Evolutionary conservation across 2,888 invertebrate genomes (phyloP).

Genomic region (Orchesellides sinensis): DNA sequence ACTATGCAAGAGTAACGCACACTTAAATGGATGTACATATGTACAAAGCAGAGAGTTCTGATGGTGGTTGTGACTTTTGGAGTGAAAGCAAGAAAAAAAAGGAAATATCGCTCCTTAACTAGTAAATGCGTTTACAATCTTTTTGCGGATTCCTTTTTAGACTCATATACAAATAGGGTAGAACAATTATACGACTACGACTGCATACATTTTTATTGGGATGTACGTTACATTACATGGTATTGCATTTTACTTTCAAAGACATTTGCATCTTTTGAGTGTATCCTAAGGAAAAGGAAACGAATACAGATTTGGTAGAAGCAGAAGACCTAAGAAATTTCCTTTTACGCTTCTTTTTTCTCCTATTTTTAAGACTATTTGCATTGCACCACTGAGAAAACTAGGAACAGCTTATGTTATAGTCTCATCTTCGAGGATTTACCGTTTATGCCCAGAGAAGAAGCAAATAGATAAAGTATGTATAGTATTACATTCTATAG

Average conservation of each 20-base stretch:
- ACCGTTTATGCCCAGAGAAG: no score
- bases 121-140: conserved; percentile 7
- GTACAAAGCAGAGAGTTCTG: no score
- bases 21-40: no score
- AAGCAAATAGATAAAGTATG: no score
- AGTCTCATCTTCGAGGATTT: no score
- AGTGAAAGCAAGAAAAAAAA: background rate
- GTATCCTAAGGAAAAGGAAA: background rate
- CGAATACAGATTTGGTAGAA: background rate
- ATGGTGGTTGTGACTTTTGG: no score
- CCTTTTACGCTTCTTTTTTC: background rate
- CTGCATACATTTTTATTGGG: background rate
- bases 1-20: no score
- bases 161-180: background rate
- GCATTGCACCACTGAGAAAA: conserved; percentile 12
- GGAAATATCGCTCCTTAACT: background rate
- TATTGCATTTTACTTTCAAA: conserved; percentile 3
- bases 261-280: background rate
- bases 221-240: no score
- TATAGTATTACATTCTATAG: no score
- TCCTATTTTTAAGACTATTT: conserved; percentile 15
- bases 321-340: background rate
- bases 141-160: background rate
- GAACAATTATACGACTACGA: no score
- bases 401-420: conserved; percentile 11